A percentile compares a stretch with the other conserved stretches of the same genome.
These are phyloP conservation scores for Sycophila texana DNA, from an alignment of 2,888 invertebrate species.

Conservation along the genomic window DNA sequence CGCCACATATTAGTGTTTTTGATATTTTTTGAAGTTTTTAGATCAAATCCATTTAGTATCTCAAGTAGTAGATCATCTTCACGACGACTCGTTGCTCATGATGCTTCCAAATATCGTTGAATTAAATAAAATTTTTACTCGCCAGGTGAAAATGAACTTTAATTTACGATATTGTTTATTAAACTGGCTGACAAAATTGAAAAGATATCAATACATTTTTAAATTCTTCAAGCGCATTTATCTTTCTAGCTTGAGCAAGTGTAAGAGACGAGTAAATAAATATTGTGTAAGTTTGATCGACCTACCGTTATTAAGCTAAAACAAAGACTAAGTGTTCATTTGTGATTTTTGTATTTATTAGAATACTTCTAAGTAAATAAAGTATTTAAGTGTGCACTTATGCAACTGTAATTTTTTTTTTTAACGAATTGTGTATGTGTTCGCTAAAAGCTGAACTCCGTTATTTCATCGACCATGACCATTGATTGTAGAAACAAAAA, in stretches of 20 bases:
- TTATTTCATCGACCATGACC: conserved; percentile 42
- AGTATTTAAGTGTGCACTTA: conserved; percentile 74
- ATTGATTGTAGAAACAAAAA: conserved; percentile 55
- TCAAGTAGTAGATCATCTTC: conserved; percentile 49
- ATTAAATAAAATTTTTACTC: conserved; percentile 18
- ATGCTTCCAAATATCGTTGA: conserved; percentile 47
- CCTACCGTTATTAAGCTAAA: conserved; percentile 71
- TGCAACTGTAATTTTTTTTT: conserved; percentile 50
- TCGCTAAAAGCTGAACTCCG: conserved; percentile 46
- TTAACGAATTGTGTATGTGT: conserved; percentile 51
- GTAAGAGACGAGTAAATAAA: conserved; percentile 71
- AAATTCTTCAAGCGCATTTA: conserved; percentile 49
- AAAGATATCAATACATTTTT: conserved; percentile 35
- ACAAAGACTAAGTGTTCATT: conserved; percentile 75
- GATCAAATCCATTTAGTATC: conserved; percentile 46
- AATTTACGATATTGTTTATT: conserved; percentile 39
- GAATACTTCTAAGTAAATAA: conserved; percentile 73
- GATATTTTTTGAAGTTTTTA: conserved; percentile 48
- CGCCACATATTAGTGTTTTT: conserved; percentile 53
- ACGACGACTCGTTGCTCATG: conserved; percentile 48
- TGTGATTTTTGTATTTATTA: conserved; percentile 76
- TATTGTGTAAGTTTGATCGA: conserved; percentile 68
- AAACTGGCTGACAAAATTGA: conserved; percentile 30
- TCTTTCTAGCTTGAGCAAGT: conserved; percentile 69
- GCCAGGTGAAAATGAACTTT: conserved; percentile 28